Base-by-base conservation (phyloP, 2,888 invertebrate species). In the Melikaiella ostensackeni region DNA sequence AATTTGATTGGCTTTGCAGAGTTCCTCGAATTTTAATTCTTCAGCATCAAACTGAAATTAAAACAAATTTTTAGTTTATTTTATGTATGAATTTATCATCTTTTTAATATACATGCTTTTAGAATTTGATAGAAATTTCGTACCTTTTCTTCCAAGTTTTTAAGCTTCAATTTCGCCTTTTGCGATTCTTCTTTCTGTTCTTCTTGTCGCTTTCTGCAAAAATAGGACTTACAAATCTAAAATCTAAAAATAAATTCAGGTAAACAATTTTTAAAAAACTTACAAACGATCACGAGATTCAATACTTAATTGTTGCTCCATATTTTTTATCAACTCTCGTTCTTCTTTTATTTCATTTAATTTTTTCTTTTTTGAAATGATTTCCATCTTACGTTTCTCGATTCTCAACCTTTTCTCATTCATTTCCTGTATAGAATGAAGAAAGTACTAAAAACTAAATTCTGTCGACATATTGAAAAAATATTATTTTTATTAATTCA, bases 121-220 rank as follows among this genome's bases (percentile, higher is more conserved):
- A n/a, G 4, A n/a, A 1, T 50, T 50, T 50, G 21, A 42, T 42
- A 16, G 9, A 38, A 38, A 50, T 50, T 5, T 19, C 24, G 19
- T 50, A 30, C 66, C 46, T 50, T 30, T 50, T 70, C 66, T n/a
- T 30, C 30, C 2, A 46, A 11, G 19, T 9, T 46, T 50, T n/a
- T 1, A 7, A 70, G 9, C 19, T 13, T 27, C 30, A 46, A 16
- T n/a, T 70, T 30, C 16, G 8, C n/a, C n/a, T 70, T 70, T 11
- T 27, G 4, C 1, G n/a, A n/a, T 70, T 70, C 30, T 19, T 8
- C 30, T 1, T 7, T 70, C 27, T 70, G 46, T n/a, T 70, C 46
- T 5, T 19, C 19, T 70, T 70, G 46, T 11, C 42, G 46, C n/a
- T n/a, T 70, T 50, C 66, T 70, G 46, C 8, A 50, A 50, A 30